A percentile compares a stretch with the other conserved stretches of the same genome.
These are phyloP conservation scores for Acanthosepion lycidas DNA, from an alignment of 2,888 invertebrate species.

Conservation along the genomic window DNA sequence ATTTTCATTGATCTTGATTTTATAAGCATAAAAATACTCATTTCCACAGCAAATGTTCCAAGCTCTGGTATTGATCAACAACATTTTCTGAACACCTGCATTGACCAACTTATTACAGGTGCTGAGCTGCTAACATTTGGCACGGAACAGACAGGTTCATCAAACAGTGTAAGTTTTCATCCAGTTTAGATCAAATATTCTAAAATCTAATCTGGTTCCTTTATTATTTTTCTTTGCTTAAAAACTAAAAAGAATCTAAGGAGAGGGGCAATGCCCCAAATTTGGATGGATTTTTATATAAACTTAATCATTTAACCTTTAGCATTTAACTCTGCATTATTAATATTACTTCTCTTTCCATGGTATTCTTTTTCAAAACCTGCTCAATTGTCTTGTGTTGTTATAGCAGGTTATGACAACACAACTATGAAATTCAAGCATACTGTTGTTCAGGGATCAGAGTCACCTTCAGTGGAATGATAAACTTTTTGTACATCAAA, in stretches of 20 bases:
- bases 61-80: not conserved
- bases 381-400: too few species aligned
- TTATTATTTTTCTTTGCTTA: not conserved
- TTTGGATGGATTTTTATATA: not conserved
- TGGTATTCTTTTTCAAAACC: too few species aligned
- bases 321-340: too few species aligned
- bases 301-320: too few species aligned
- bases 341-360: too few species aligned
- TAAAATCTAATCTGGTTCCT: not conserved
- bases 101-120: not conserved
- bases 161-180: not conserved
- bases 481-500: too few species aligned
- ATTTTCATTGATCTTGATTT: conserved; percentile 17
- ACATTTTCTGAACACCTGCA: not conserved
- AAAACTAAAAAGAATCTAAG: not conserved
- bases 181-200: not conserved
- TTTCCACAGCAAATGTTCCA: not conserved
- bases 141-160: not conserved
- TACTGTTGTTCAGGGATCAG: too few species aligned
- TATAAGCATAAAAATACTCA: not conserved
- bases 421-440: too few species aligned
- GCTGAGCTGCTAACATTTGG: not conserved
- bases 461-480: too few species aligned
- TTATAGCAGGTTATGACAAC: too few species aligned
- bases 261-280: not conserved